Percentiles rank a stretch among this genome's conserved stretches.
Evolutionary conservation across 2,888 invertebrate genomes (phyloP).

Genomic region (Alcis repandata): DNA sequence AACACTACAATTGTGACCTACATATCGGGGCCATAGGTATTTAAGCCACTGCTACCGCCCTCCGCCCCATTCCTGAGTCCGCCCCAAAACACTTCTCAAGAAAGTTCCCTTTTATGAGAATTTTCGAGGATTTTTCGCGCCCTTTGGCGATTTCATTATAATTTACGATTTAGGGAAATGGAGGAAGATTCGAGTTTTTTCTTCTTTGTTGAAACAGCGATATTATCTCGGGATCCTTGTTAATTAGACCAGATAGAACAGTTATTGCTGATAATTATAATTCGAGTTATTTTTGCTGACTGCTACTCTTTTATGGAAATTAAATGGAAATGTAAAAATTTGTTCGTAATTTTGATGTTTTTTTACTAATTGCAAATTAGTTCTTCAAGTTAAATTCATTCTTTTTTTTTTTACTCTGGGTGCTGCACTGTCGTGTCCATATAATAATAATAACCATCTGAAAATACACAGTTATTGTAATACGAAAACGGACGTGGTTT

Average conservation of each 20-base stretch:
- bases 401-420: no score
- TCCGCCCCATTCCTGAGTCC: conserved; percentile 4
- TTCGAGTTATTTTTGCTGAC: conserved; percentile 13
- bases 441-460: no score
- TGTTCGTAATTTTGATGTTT: background rate
- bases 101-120: conserved; percentile 36
- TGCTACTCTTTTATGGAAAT: background rate
- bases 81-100: conserved; percentile 20
- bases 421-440: no score
- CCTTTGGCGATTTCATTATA: conserved; percentile 39
- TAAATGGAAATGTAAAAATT: background rate
- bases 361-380: no score
- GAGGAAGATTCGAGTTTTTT: conserved; percentile 26
- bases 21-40: background rate
- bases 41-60: background rate
- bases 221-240: conserved; percentile 28
- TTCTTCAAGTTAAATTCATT: no score
- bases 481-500: no score
- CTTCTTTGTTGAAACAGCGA: conserved; percentile 26
- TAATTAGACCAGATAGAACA: conserved; percentile 30
- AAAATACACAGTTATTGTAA: no score
- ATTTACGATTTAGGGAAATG: conserved; percentile 37
- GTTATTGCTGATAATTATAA: conserved; percentile 16
- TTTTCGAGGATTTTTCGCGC: conserved; percentile 37
- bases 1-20: background rate